These are phyloP conservation scores for Microplitis mediator DNA, from an alignment of 1,140 invertebrate species.

Conservation along the genomic window DNA sequence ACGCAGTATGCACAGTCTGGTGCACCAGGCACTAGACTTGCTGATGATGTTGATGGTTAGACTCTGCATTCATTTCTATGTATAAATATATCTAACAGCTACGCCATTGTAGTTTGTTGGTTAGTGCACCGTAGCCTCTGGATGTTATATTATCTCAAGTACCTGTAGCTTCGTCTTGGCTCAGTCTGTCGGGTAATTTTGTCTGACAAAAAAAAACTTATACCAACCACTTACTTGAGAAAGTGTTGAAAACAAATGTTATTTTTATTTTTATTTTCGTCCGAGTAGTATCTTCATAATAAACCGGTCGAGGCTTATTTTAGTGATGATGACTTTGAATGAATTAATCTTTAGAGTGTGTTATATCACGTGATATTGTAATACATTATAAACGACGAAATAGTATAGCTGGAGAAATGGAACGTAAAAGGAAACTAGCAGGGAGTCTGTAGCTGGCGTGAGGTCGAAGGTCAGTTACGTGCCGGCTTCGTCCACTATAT, in stretches of 20 bases:
- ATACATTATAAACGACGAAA: slow-evolving; percentile 23
- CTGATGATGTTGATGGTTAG: not conserved
- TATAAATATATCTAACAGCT: slow-evolving; percentile 12
- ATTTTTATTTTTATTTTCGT: not conserved
- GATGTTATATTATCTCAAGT: slow-evolving; percentile 19
- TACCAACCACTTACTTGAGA: slow-evolving; percentile 4
- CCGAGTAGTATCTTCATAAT: not conserved
- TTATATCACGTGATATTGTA: not conserved
- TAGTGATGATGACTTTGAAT: slow-evolving; percentile 10
- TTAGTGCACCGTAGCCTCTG: not conserved
- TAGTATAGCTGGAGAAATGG: slow-evolving; percentile 24
- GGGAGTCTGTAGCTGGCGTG: slow-evolving; percentile 31
- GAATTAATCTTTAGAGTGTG: not conserved
- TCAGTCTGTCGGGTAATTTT: slow-evolving; percentile 7
- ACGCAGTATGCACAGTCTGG: not conserved
- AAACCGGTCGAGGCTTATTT: not conserved
- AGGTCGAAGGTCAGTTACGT: slow-evolving; percentile 48
- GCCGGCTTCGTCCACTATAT: slow-evolving; percentile 39
- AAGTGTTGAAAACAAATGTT: not conserved
- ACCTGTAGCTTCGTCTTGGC: slow-evolving; percentile 27
- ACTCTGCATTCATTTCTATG: slow-evolving; percentile 5
- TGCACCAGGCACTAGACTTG: too few relatives aligned
- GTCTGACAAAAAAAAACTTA: slow-evolving; percentile 12
- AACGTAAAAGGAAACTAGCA: slow-evolving; percentile 30
- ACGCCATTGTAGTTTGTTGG: slow-evolving; percentile 20